A percentile compares a stretch with the other conserved stretches of the same genome.
Conservation (phyloP, 2,113 vertebrate species). For the Gnathonemus echidnorhynchus region DNA sequence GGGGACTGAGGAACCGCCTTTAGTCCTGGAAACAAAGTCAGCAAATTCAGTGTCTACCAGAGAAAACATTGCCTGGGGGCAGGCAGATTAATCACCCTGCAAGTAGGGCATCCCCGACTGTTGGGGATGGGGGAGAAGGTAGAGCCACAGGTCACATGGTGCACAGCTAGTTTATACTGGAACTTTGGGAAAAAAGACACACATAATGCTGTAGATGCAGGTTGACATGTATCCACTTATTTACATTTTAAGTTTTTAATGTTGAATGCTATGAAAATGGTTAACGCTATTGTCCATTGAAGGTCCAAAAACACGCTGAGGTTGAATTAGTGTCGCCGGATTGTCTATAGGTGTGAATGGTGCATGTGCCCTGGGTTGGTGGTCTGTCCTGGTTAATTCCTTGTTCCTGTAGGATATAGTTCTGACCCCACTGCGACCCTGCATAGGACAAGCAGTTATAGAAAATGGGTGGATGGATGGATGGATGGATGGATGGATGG, state of each 20-base stretch:
- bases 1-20: conserved; percentile 43
- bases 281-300: background rate
- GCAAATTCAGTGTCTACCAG: conserved; percentile 26
- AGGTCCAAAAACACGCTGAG: background rate
- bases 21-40: conserved; percentile 47
- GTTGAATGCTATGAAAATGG: background rate
- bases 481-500: too few relatives aligned
- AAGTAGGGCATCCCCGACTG: conserved; percentile 16
- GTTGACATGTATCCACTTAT: background rate
- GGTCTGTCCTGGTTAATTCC: background rate
- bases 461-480: background rate
- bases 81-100: conserved; percentile 42
- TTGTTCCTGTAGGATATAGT: background rate
- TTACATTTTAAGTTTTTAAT: background rate
- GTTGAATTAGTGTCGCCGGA: background rate
- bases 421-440: background rate
- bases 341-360: background rate
- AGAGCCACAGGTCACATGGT: conserved; percentile 32
- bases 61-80: conserved; percentile 25
- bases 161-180: background rate
- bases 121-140: conserved; percentile 33
- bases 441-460: background rate
- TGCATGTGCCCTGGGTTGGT: background rate
- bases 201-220: background rate
- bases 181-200: background rate